These are phyloP conservation scores for Pseudomyrmex concolor DNA, from an alignment of 1,140 invertebrate genomes.

Conservation along the genomic window DNA sequence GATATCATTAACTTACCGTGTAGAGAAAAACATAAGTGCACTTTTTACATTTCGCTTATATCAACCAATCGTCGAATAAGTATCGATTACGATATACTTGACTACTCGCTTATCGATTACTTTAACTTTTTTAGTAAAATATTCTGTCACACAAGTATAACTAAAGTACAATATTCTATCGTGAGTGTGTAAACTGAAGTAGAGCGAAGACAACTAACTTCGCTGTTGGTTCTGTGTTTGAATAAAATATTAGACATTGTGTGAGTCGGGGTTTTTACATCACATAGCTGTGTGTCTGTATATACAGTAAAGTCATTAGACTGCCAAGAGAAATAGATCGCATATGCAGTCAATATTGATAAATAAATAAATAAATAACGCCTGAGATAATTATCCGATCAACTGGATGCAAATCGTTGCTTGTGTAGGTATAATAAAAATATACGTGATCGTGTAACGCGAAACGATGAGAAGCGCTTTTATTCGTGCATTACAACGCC, in stretches of 20 bases:
- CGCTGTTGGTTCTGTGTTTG: background rate
- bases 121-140: background rate
- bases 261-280: background rate
- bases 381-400: conserved; percentile 9
- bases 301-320: conserved; percentile 5
- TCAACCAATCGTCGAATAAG: background rate
- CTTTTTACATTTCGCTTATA: background rate
- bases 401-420: background rate
- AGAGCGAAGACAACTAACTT: background rate
- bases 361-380: background rate
- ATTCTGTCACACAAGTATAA: background rate
- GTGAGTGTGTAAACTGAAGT: background rate
- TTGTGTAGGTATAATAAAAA: background rate
- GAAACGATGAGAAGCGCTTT: conserved; percentile 12
- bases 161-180: no score
- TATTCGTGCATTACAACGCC: conserved; percentile 23
- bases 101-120: conserved; percentile 11
- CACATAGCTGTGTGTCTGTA: background rate
- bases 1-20: background rate
- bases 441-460: background rate
- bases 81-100: background rate
- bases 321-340: background rate
- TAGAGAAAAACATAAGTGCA: background rate
- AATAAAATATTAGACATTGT: conserved; percentile 29
- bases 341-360: background rate